Conservation (phyloP, 30 jellyfish, hydroid and myxozoan species). For the Euphysa ruthae region DNA sequence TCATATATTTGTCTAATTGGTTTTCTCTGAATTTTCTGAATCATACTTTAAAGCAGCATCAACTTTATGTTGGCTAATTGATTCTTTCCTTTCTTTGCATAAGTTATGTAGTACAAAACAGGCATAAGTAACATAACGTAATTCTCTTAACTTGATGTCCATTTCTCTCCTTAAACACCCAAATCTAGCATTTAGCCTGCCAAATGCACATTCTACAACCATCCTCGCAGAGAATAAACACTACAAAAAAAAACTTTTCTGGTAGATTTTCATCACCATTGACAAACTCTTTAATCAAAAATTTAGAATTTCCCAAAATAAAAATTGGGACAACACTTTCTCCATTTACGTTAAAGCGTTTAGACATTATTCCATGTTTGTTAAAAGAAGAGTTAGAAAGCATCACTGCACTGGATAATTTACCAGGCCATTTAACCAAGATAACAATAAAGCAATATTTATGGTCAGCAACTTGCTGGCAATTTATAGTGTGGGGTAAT, state of each 20-base stretch:
- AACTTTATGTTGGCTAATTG: too few species aligned
- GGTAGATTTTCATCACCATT: constrained; percentile 27
- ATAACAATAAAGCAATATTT: constrained; percentile 4
- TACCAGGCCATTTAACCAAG: background rate
- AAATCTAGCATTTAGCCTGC: constrained; percentile 47
- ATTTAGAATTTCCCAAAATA: constrained; percentile 49
- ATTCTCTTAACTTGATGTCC: constrained; percentile 29
- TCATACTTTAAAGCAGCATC: constrained; percentile 1
- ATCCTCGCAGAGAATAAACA: constrained; percentile 54
- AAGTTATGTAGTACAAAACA: too few species aligned
- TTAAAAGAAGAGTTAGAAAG: constrained; percentile 19
- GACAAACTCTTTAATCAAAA: constrained; percentile 43
- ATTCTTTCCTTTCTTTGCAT: too few species aligned
- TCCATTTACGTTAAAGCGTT: constrained; percentile 42
- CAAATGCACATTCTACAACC: too few species aligned
- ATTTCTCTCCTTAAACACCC: constrained; percentile 36
- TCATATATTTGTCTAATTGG: too few species aligned
- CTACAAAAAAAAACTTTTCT: constrained; percentile 42
- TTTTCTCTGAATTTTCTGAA: constrained; percentile 27
- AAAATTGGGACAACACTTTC: constrained; percentile 38
- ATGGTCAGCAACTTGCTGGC: background rate
- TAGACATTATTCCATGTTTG: constrained; percentile 1
- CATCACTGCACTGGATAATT: constrained; percentile 3
- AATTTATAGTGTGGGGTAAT: background rate
- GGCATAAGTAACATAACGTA: constrained; percentile 23